These are phyloP conservation scores for Menidia menidia DNA, from an alignment of 2,797 vertebrate genomes.

Conservation along the genomic window DNA sequence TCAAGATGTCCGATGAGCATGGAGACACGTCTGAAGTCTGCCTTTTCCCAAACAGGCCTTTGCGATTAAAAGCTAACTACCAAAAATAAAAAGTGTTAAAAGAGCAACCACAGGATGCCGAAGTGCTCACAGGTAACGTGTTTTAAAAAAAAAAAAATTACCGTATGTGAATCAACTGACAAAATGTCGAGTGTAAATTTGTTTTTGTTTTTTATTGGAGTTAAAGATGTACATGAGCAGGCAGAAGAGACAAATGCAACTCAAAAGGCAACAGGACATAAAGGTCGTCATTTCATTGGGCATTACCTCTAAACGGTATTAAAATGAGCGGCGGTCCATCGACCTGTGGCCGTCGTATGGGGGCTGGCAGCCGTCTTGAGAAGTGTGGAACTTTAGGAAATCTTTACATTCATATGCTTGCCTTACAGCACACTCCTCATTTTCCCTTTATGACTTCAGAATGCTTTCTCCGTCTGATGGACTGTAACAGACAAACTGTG, in stretches of 20 bases:
- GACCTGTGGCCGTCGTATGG: conserved; percentile 35
- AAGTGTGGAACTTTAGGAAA: conserved; percentile 9
- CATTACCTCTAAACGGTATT: conserved; percentile 50
- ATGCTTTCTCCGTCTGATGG: conserved; percentile 12
- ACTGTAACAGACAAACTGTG: conserved; percentile 43
- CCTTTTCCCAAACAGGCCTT: too few relatives aligned
- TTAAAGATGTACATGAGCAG: conserved; percentile 59
- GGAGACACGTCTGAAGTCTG: too few relatives aligned
- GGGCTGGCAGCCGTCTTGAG: conserved; percentile 43
- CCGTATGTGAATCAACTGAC: too few relatives aligned
- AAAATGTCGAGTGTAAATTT: background rate
- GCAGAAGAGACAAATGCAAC: conserved; percentile 51
- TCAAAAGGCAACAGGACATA: conserved; percentile 71
- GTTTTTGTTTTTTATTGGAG: conserved; percentile 68
- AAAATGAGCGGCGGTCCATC: conserved; percentile 49
- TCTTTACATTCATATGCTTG: background rate
- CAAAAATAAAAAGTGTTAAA: too few relatives aligned
- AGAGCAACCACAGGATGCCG: too few relatives aligned
- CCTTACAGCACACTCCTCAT: conserved; percentile 8
- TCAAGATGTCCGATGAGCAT: too few relatives aligned
- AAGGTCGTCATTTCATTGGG: conserved; percentile 40
- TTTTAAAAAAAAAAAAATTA: too few relatives aligned
- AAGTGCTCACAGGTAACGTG: too few relatives aligned
- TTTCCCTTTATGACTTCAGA: too few relatives aligned
- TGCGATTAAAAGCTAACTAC: too few relatives aligned